Percentiles rank a stretch among this genome's conserved stretches.
phyloP scores from a whole-genome alignment of 2,888 invertebrate species.

The Thymelicus lineola region DNA sequence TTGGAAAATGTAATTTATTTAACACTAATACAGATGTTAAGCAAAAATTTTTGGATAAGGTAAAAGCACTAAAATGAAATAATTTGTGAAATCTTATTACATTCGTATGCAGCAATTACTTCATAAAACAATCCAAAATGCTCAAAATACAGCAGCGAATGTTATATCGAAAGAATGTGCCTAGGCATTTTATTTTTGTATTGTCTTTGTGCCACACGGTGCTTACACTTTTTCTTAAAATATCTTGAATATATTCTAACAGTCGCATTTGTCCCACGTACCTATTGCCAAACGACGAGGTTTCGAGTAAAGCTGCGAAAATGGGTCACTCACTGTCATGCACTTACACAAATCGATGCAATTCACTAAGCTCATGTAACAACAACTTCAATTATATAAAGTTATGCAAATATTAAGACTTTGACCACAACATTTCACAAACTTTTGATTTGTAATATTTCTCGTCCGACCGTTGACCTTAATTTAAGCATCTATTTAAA shows the following conservation, averaged over 20 bases:
- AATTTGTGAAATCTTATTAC: no score
- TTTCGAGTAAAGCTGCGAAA: constrained; percentile 74
- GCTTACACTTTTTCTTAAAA: constrained; percentile 54
- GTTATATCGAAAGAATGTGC: constrained; percentile 27
- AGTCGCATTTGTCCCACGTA: constrained; percentile 63
- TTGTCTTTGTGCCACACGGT: constrained; percentile 38
- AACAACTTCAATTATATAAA: constrained; percentile 6
- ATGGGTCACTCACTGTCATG: constrained; percentile 77
- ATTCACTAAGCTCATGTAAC: constrained; percentile 43
- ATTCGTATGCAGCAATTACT: not conserved
- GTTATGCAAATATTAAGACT: not conserved
- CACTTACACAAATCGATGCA: constrained; percentile 71
- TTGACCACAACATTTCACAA: constrained; percentile 14
- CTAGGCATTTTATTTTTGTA: constrained; percentile 44
- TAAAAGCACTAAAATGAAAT: no score
- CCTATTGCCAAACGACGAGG: constrained; percentile 68
- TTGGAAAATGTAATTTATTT: no score
- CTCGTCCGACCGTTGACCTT: constrained; percentile 34
- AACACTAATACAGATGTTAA: no score
- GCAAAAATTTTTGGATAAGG: no score
- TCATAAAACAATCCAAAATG: not conserved
- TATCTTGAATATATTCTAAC: constrained; percentile 60
- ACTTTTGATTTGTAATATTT: constrained; percentile 22
- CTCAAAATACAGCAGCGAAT: constrained; percentile 8
- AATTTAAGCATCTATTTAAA: constrained; percentile 36